phyloP scores from a whole-genome alignment of 2,113 vertebrate species.

The Xenopus borealis region DNA sequence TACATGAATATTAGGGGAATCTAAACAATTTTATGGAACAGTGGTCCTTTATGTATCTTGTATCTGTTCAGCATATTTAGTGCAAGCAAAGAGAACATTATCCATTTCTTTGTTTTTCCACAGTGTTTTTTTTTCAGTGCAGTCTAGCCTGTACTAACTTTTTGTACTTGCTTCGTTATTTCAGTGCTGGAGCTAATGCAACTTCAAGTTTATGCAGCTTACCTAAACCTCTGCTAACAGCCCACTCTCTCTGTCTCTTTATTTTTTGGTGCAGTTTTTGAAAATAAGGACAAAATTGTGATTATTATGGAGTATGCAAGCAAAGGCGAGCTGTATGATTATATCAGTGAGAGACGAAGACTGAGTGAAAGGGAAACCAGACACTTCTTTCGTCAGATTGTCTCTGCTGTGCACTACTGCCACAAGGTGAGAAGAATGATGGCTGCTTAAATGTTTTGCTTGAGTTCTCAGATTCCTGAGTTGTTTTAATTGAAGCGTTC shows the following conservation, averaged over 20 bases:
- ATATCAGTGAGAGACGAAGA: slow-evolving; percentile 89
- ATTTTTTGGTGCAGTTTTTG: slow-evolving; percentile 77
- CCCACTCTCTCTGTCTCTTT: not conserved
- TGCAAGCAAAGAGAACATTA: too few relatives aligned
- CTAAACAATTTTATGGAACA: too few relatives aligned
- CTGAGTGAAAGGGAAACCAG: slow-evolving; percentile 89
- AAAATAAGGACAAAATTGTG: slow-evolving; percentile 98
- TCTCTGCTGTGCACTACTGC: slow-evolving; percentile 94
- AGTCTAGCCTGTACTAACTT: too few relatives aligned
- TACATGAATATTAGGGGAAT: too few relatives aligned
- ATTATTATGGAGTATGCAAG: slow-evolving; percentile 95
- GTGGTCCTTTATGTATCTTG: too few relatives aligned
- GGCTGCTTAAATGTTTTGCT: not conserved
- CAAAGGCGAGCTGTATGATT: slow-evolving; percentile 95
- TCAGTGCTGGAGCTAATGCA: too few relatives aligned
- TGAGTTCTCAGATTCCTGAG: not conserved
- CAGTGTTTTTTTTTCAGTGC: too few relatives aligned
- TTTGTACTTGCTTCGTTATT: too few relatives aligned
- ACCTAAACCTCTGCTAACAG: too few relatives aligned
- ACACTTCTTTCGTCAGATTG: slow-evolving; percentile 95
- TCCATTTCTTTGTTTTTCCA: too few relatives aligned
- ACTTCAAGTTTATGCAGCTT: too few relatives aligned
- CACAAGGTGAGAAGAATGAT: slow-evolving; percentile 79
- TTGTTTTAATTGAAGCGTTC: slow-evolving; percentile 9
- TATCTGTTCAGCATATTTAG: too few relatives aligned